Base-by-base conservation (phyloP, 2,888 invertebrate species). In the Epistrophe grossulariae region DNA sequence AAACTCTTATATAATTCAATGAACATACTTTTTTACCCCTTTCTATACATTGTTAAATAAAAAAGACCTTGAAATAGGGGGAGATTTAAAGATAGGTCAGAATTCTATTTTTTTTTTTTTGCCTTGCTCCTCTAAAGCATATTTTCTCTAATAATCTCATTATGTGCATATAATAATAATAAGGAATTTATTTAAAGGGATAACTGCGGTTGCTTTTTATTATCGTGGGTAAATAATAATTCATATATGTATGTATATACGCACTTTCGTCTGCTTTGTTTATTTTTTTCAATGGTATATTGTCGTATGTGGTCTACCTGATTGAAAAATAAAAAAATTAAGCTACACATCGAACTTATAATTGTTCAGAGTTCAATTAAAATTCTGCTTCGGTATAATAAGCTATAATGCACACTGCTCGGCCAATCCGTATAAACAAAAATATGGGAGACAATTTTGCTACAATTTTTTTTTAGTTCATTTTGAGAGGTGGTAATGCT, bases 1-100 rank as follows among this genome's bases (percentile, higher is more conserved):
- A 6, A 43, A 13, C 15, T 15, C 13, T 43, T 43, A 43, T 43
- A 50, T 4, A 19, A 50, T 19, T 19, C 48, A 24, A 40, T 7
- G 31, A 0, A 31, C 31, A 2, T 31, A 24, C 40, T 70, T 40
- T 9, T 31, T 28, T 13, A n/a, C 43, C 17, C 13, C 9, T 24
- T 57, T 8, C 9, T 5, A 7, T 7, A 52, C 7, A 24, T 9
- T 8, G 7, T 17, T 24, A 35, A 17, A 17, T 2, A 50, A 57
- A 31, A 17, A 50, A 38, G 52, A 52, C 52, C 74, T 74, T 74
- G 55, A 57, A 76, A 76, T 13, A 45, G 19, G 55, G 62, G 66
- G 28, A 55, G 66, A 66, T 76, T 17, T 19, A 10, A 35, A 66
- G 76, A 76, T 76, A 66, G 64, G 76, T 76, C 76, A 76, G 66